Base-by-base conservation (phyloP, 2,888 invertebrate genomes). In the Morpho achilles region DNA sequence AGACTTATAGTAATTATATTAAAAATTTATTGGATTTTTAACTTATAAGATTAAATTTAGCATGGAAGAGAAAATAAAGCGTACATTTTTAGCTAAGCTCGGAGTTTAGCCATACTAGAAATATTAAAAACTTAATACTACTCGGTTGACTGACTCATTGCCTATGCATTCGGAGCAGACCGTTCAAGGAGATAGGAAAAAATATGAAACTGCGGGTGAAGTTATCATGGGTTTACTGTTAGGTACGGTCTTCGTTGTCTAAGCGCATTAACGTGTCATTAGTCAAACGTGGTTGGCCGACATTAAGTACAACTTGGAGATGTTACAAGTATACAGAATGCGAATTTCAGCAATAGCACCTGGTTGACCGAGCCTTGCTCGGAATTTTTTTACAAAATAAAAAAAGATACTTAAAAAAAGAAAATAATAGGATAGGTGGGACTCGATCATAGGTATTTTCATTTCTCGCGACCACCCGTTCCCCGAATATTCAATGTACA, bases 201-300 rank as follows among this genome's bases (percentile, higher is more conserved):
- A 81, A 76, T 74, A 79, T 79, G 76, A 77, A 86, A 82, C 78
- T 80, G 79, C 83, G 78, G 83, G 77, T 82, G 79, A 84, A 76
- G 81, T 86, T 86, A 87, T 87, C 85, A 85, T 77, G 72, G 74
- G 68, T 86, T 84, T 88, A 89, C 89, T 87, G 89, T 90, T 90
- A 73, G 72, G 76, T 80, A 62, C 80, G 77, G 75, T 80, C 80
- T 73, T 78, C 76, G 72, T 76, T 70, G 79, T 76, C 78, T 82
- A 76, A 77, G 76, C 78, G 75, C 79, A 85, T 84, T 86, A 87
- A 79, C 83, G 79, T 87, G 81, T 86, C 82, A 87, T 87, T 87
- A 86, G 83, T 78, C 73, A 74, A 84, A 87, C 87, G 87, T 87
- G 76, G 84, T 82, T 89, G 87, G 87, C 88, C 87, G 84, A 73